A percentile compares a stretch with the other conserved stretches of the same genome.
Conservation (phyloP, 1,140 invertebrate genomes). For the Scaptomyza hsui region DNA sequence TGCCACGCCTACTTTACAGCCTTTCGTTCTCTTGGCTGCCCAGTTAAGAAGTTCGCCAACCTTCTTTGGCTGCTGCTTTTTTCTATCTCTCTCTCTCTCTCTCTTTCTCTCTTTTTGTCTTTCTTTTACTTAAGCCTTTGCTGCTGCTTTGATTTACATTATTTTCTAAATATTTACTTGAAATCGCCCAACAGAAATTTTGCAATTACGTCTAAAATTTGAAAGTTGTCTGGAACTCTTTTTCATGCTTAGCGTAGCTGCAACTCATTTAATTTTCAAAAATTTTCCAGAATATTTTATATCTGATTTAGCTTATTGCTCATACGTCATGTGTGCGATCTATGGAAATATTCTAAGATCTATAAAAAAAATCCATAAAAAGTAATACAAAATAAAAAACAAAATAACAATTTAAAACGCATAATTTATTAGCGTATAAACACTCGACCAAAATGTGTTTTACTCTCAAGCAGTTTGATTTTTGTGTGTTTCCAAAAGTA, state of each 20-base stretch:
- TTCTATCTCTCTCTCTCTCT: neutral
- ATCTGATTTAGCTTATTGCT: constrained; percentile 12
- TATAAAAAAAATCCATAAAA: constrained; percentile 19
- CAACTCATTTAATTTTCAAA: neutral
- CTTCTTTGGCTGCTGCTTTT: constrained; percentile 10
- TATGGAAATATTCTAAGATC: constrained; percentile 26
- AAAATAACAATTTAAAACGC: constrained; percentile 12
- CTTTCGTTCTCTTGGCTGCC: neutral
- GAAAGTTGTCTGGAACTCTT: neutral
- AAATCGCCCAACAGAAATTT: constrained; percentile 36
- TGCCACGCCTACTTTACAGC: neutral
- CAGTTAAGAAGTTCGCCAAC: neutral
- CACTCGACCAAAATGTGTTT: constrained; percentile 6
- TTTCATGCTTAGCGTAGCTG: neutral
- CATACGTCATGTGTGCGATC: constrained; percentile 20
- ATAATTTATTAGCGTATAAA: constrained; percentile 36
- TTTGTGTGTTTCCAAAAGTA: no score
- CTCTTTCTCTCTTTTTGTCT: neutral
- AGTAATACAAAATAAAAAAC: neutral
- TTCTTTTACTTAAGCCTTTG: constrained; percentile 1
- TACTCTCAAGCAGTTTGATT: no score
- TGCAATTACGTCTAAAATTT: constrained; percentile 50
- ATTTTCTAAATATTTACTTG: constrained; percentile 77
- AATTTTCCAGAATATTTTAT: constrained; percentile 6
- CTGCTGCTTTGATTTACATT: constrained; percentile 50